These are phyloP conservation scores for Scaptomyza polygonia DNA, from an alignment of 2,888 invertebrate genomes.

Conservation along the genomic window DNA sequence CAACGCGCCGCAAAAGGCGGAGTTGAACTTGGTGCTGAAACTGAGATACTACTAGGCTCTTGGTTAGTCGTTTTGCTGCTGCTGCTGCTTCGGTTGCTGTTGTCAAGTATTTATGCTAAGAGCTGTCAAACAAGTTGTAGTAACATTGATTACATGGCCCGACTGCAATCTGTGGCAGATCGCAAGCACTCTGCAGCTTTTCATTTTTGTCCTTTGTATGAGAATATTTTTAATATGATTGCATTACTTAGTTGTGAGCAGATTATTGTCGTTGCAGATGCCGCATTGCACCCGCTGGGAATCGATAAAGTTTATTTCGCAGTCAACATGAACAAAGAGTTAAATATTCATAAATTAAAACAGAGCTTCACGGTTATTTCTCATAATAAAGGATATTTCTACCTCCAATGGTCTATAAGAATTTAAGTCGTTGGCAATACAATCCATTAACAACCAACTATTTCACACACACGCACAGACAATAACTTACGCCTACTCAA, in stretches of 20 bases:
- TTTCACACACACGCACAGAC: conserved; percentile 46
- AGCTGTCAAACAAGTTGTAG: conserved; percentile 80
- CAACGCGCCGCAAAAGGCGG: conserved; percentile 34
- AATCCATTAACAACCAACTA: conserved; percentile 33
- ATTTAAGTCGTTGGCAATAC: conserved; percentile 4
- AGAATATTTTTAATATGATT: conserved; percentile 59
- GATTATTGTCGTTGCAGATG: conserved; percentile 52
- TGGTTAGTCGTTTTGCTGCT: conserved; percentile 27
- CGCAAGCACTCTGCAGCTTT: conserved; percentile 6
- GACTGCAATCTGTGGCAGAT: conserved; percentile 35
- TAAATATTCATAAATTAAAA: too few species aligned
- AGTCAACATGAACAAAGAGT: too few species aligned
- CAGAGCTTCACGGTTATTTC: too few species aligned
- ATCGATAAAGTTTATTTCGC: conserved; percentile 15
- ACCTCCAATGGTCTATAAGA: too few species aligned
- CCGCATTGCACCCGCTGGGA: conserved; percentile 41
- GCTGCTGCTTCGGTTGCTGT: conserved; percentile 22
- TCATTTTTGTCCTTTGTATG: conserved; percentile 22
- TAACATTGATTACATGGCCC: conserved; percentile 73
- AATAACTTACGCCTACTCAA: conserved; percentile 8
- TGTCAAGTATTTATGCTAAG: conserved; percentile 79
- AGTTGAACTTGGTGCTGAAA: conserved; percentile 2
- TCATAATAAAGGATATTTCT: too few species aligned
- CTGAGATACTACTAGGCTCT: conserved; percentile 22
- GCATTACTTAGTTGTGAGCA: conserved; percentile 60